phyloP scores from a whole-genome alignment of 2,888 invertebrate species.

The Dromius quadrimaculatus region DNA sequence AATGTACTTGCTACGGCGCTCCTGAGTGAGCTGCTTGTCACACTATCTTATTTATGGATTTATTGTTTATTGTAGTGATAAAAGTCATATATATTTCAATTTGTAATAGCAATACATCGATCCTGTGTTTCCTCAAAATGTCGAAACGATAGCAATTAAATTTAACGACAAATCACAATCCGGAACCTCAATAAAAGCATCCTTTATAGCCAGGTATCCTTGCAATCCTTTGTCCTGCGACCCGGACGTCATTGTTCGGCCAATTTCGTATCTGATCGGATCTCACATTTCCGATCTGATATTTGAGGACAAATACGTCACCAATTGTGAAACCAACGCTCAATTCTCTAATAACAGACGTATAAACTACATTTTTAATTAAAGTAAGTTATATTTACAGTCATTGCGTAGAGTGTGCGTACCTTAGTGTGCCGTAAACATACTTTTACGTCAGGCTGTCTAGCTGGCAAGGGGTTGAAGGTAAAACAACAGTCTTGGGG shows the following conservation, averaged over 20 bases:
- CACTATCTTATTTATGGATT: too few relatives aligned
- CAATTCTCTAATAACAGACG: neutral
- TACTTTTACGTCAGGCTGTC: neutral
- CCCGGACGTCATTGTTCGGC: conserved; percentile 1
- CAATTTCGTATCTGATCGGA: conserved; percentile 5
- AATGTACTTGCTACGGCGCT: too few relatives aligned
- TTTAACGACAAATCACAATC: conserved; percentile 35
- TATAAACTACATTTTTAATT: neutral
- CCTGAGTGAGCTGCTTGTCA: too few relatives aligned
- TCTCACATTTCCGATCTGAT: neutral
- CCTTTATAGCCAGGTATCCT: conserved; percentile 24
- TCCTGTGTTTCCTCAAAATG: conserved; percentile 12
- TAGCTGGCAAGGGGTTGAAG: neutral
- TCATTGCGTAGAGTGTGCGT: neutral
- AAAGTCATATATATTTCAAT: neutral
- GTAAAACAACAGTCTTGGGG: neutral
- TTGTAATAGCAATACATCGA: conserved; percentile 2
- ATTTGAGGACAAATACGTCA: neutral
- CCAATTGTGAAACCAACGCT: neutral
- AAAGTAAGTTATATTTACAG: neutral
- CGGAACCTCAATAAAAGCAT: conserved; percentile 29
- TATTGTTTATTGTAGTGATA: too few relatives aligned
- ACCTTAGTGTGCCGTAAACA: neutral
- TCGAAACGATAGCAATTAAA: conserved; percentile 31
- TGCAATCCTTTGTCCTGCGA: conserved; percentile 19